Percentiles rank a stretch among this genome's conserved stretches.
These are phyloP conservation scores for Argyresthia albistria DNA, from an alignment of 2,888 invertebrate species.

Conservation along the genomic window DNA sequence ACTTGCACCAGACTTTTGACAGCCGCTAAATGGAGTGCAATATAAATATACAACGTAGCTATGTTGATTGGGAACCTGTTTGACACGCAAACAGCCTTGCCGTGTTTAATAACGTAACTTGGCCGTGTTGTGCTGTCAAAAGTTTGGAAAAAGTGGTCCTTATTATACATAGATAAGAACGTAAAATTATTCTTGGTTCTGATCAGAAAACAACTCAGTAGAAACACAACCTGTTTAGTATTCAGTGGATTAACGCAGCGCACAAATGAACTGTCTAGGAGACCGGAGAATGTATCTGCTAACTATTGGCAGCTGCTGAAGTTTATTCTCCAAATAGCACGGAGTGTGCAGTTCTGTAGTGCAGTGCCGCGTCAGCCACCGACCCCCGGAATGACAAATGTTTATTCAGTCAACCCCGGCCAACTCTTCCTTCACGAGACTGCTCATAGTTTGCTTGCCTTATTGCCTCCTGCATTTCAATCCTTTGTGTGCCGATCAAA, in stretches of 20 bases:
- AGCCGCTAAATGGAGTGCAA: too few species aligned
- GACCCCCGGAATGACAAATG: slow-evolving; percentile 46
- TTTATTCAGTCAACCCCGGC: slow-evolving; percentile 42
- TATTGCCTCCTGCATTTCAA: slow-evolving; percentile 9
- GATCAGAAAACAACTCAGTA: too few species aligned
- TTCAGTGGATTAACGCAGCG: neutral
- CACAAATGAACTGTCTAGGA: slow-evolving; percentile 17
- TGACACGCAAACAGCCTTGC: too few species aligned
- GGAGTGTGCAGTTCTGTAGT: slow-evolving; percentile 2
- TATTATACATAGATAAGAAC: too few species aligned
- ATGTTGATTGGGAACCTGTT: too few species aligned
- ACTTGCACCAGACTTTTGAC: too few species aligned
- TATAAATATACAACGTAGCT: too few species aligned
- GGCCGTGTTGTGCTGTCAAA: too few species aligned
- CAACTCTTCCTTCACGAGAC: slow-evolving; percentile 28
- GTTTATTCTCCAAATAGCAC: slow-evolving; percentile 52
- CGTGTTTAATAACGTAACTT: too few species aligned
- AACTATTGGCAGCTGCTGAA: slow-evolving; percentile 39
- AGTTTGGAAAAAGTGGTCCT: too few species aligned
- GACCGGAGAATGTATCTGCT: slow-evolving; percentile 23
- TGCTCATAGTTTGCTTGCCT: slow-evolving; percentile 22
- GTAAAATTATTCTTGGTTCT: too few species aligned
- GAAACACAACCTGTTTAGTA: too few species aligned
- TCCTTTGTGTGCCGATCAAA: slow-evolving; percentile 8
- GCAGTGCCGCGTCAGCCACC: slow-evolving; percentile 15